Percentiles rank a stretch among this genome's conserved stretches.
Evolutionary conservation across 2,797 vertebrate genomes (phyloP).

Genomic region (Anabas testudineus): DNA sequence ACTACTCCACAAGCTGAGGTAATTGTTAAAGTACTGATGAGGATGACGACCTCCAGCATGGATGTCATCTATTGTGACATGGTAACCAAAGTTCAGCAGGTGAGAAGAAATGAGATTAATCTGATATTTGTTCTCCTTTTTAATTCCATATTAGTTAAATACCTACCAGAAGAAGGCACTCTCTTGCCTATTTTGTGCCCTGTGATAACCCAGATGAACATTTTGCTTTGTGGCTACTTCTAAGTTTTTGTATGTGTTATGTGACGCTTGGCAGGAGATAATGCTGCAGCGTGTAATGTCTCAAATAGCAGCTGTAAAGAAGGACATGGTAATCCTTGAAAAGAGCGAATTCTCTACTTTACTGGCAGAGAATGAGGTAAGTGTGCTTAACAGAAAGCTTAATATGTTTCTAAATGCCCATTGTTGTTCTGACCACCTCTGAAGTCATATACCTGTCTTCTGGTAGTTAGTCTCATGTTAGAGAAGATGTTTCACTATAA

Average conservation of each 20-base stretch:
- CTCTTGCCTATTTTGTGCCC: no score
- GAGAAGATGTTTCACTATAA: no score
- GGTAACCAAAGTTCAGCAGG: conserved; percentile 97
- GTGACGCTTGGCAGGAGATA: conserved; percentile 88
- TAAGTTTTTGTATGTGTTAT: not conserved
- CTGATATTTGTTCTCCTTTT: not conserved
- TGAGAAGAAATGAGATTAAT: conserved; percentile 61
- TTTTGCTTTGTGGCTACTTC: not conserved
- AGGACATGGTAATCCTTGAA: conserved; percentile 99
- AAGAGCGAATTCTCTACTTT: conserved; percentile 97
- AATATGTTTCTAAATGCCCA: not conserved
- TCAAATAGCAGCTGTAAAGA: conserved; percentile 92
- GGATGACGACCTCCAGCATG: conserved; percentile 90
- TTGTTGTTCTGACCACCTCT: not conserved
- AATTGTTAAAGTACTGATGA: conserved; percentile 88
- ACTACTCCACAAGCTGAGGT: conserved; percentile 90
- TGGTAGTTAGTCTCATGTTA: no score
- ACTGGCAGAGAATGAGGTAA: conserved; percentile 94
- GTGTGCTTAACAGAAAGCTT: not conserved
- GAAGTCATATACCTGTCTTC: not conserved
- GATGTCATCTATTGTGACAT: conserved; percentile 92
- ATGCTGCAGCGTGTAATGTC: conserved; percentile 96
- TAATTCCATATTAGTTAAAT: not conserved
- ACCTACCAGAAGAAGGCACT: no score
- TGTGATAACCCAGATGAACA: not conserved